Conservation (phyloP, 2,888 invertebrate genomes). For the Hartigia nigra region DNA sequence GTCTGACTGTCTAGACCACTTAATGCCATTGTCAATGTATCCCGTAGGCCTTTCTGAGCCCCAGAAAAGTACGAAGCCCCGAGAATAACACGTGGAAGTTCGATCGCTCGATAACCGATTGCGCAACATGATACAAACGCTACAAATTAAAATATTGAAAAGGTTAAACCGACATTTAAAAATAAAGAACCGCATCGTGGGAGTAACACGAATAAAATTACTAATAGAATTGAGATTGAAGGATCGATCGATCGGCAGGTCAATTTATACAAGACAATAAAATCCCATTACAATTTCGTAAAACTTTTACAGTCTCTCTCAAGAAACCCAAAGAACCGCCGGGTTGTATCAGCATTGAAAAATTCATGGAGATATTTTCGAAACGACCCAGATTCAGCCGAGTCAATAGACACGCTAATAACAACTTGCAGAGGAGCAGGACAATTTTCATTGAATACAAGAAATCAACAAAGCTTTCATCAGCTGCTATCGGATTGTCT, state of each 20-base stretch:
- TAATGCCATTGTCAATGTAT: constrained; percentile 23
- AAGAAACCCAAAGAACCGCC: neutral
- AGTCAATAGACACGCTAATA: neutral
- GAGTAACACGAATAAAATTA: neutral
- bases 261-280: neutral
- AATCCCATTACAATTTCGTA: neutral
- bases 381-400: neutral
- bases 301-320: too few relatives aligned
- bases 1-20: constrained; percentile 21
- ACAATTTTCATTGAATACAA: neutral
- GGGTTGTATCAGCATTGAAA: neutral
- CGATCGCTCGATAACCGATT: neutral
- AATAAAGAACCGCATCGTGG: neutral
- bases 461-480: neutral
- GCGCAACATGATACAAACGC: neutral
- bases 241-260: neutral
- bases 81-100: neutral
- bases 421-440: neutral
- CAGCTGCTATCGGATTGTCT: neutral
- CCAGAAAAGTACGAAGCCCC: neutral
- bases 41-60: constrained; percentile 17
- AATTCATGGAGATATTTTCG: neutral
- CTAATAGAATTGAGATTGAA: too few relatives aligned
- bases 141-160: neutral
- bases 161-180: neutral